Evolutionary conservation across 1,140 invertebrate genomes (phyloP).

Genomic region (Homarus americanus): DNA sequence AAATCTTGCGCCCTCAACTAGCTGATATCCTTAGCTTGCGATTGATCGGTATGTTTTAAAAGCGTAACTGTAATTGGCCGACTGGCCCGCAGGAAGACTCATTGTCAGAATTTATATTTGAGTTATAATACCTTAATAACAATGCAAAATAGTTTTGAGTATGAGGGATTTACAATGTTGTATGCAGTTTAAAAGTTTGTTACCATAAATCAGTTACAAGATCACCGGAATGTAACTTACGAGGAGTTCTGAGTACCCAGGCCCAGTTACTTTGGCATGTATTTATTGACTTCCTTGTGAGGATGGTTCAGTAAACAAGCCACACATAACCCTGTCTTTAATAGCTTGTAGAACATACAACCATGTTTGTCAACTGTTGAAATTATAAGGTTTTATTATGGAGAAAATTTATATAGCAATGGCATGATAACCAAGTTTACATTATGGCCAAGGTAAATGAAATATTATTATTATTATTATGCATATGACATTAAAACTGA

Average conservation of each 20-base stretch:
- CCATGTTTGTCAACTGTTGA: constrained; percentile 19
- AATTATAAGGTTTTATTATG: constrained; percentile 6
- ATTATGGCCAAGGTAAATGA: background rate
- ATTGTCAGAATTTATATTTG: too few species aligned
- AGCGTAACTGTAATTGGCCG: too few species aligned
- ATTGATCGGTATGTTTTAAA: too few species aligned
- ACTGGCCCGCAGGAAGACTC: too few species aligned
- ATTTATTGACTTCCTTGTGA: background rate
- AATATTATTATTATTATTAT: constrained; percentile 5
- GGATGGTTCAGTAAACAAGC: constrained; percentile 8
- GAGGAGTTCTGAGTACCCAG: background rate
- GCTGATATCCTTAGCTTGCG: too few species aligned
- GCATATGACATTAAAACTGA: background rate
- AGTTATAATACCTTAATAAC: too few species aligned
- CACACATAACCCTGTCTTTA: background rate
- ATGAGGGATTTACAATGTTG: too few species aligned
- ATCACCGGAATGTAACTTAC: background rate
- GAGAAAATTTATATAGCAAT: background rate
- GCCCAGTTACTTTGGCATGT: background rate
- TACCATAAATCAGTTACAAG: too few species aligned
- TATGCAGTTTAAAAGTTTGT: too few species aligned
- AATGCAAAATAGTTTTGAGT: too few species aligned
- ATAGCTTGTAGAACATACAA: constrained; percentile 36
- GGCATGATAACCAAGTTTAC: background rate
- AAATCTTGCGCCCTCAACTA: too few species aligned